Evolutionary conservation across 2,888 invertebrate species (phyloP).

Genomic region (Caenorhabditis panamensis): DNA sequence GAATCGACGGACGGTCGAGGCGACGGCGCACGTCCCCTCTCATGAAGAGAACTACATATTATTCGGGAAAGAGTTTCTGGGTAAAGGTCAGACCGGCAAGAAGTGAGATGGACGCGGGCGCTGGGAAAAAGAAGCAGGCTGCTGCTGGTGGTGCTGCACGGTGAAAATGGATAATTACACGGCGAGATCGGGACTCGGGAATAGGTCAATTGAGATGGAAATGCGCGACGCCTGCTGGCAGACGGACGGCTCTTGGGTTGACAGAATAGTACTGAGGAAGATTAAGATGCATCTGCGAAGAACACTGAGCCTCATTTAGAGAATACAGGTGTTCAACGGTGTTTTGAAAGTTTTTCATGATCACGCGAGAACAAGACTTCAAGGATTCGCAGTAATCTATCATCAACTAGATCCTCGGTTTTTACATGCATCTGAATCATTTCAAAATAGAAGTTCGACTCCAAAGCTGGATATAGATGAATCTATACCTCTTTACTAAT

Average conservation of each 20-base stretch:
- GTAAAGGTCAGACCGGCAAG: slow-evolving; percentile 53
- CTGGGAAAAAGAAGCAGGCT: neutral
- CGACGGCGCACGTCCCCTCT: neutral
- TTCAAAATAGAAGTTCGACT: no score
- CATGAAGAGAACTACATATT: slow-evolving; percentile 40
- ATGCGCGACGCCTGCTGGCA: slow-evolving; percentile 18
- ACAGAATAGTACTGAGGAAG: neutral
- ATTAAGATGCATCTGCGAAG: neutral
- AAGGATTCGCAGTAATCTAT: no score
- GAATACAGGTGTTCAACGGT: no score
- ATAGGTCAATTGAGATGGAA: slow-evolving; percentile 58
- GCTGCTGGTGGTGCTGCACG: slow-evolving; percentile 2
- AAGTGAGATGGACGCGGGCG: neutral
- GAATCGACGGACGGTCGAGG: slow-evolving; percentile 1
- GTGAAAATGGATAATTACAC: slow-evolving; percentile 52
- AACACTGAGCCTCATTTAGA: no score
- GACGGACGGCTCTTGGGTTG: slow-evolving; percentile 1
- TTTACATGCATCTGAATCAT: no score
- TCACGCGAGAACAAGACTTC: no score
- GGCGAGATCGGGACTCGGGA: slow-evolving; percentile 26
- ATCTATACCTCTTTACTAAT: no score
- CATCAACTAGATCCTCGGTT: no score
- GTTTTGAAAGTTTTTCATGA: no score
- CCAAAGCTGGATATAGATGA: no score
- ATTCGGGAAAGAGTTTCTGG: slow-evolving; percentile 51